Conservation (phyloP, 2,888 invertebrate species). For the Erebia epiphron region DNA sequence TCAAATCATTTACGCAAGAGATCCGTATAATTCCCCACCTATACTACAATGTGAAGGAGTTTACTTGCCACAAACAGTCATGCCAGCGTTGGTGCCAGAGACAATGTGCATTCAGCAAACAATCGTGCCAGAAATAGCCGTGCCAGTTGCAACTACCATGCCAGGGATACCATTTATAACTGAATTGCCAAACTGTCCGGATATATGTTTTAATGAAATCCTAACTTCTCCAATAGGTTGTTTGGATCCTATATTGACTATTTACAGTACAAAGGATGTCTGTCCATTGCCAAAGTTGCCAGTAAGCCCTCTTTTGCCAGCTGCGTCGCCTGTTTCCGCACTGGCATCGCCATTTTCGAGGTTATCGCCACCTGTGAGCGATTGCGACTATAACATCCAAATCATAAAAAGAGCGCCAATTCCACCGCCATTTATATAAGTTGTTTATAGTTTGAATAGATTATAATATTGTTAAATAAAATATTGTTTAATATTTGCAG, state of each 20-base stretch:
- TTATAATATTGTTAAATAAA: background rate
- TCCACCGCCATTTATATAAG: constrained; percentile 40
- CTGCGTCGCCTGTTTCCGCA: constrained; percentile 57
- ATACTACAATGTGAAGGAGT: constrained; percentile 6
- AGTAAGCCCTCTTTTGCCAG: constrained; percentile 54
- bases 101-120: background rate
- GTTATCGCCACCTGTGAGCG: constrained; percentile 17
- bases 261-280: constrained; percentile 29
- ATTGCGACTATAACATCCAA: constrained; percentile 25
- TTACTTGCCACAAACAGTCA: constrained; percentile 11
- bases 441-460: constrained; percentile 1
- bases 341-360: constrained; percentile 45
- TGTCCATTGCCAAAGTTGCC: constrained; percentile 37
- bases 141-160: constrained; percentile 10
- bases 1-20: background rate
- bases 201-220: constrained; percentile 36
- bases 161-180: constrained; percentile 35
- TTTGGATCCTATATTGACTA: constrained; percentile 40
- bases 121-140: constrained; percentile 1
- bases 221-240: constrained; percentile 40
- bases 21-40: background rate
- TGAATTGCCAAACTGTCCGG: constrained; percentile 36
- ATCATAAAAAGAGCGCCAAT: constrained; percentile 31
- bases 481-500: too few species aligned
- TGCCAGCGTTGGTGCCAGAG: constrained; percentile 9